Conservation (phyloP, 2,888 invertebrate genomes). For the Exocentrus adspersus region DNA sequence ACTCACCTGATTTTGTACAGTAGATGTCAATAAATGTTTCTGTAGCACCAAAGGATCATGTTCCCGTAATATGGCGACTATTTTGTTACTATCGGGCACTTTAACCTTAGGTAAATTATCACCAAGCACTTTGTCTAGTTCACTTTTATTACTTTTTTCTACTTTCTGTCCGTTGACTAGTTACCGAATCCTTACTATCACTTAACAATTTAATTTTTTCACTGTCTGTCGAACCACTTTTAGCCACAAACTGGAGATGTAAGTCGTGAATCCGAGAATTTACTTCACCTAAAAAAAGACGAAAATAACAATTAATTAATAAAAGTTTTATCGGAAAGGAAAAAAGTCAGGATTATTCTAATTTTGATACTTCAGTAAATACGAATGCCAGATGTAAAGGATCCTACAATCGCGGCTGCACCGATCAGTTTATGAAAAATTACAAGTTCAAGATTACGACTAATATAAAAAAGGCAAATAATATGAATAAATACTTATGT, state of each 20-base stretch:
- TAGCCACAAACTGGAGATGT: constrained; percentile 64
- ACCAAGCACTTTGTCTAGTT: constrained; percentile 75
- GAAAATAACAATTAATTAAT: no score
- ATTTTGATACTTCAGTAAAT: no score
- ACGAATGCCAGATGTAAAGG: no score
- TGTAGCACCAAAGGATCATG: constrained; percentile 84
- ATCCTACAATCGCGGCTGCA: no score
- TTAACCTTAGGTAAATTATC: constrained; percentile 72
- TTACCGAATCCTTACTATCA: constrained; percentile 23
- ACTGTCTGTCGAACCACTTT: constrained; percentile 58
- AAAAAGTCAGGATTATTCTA: no score
- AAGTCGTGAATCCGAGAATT: constrained; percentile 69
- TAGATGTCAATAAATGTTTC: constrained; percentile 82
- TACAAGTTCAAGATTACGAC: no score
- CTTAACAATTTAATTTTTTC: constrained; percentile 37
- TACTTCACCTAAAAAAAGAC: constrained; percentile 59
- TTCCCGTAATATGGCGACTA: constrained; percentile 85
- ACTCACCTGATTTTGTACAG: constrained; percentile 85
- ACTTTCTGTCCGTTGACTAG: constrained; percentile 45
- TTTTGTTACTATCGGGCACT: constrained; percentile 77
- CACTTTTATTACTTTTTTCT: constrained; percentile 65
- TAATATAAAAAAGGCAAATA: no score
- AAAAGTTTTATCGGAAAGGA: no score
- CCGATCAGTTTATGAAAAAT: no score
- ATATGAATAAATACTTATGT: no score